Evolutionary conservation across 2,113 vertebrate species (phyloP), one percentile per base, ranked within the genome.

Genomic region (Pungitius pungitius): DNA sequence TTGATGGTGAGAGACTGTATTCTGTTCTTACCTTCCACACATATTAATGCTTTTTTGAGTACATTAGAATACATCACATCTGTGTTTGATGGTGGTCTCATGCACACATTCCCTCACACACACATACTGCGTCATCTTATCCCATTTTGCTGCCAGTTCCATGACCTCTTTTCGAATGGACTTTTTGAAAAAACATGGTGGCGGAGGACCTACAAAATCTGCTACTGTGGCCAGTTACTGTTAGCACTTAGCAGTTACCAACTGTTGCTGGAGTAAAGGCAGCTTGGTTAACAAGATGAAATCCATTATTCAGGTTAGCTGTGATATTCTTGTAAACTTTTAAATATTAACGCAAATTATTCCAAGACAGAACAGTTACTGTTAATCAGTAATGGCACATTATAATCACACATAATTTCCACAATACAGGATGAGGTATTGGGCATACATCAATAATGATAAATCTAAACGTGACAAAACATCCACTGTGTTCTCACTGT

Each of bases 1-100:
- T 93, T 93, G 90, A 54, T 91, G 93, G 93, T 59, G 74, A 81
- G 81, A 78, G 88, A 87, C 90, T 84, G 85, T 88, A 74, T 84
- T 67, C 55, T 75, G 66, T 76, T 80, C 84, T 82, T 72, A 80
- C 70, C 77, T 85, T 77, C 68, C 60, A 35, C 69, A 69, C 71
- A 76, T 83, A 85, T 79, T 85, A 78, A 84, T 88, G 84, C 83
- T 83, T 82, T 67, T 87, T 66, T 75, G 74, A 83, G 74, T 84
- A 84, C 78, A 72, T 78, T 83, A 68, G 37, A 65, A 47, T 82
- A 62, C 47, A 78, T 84, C 78, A 80, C 83, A 75, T 80, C 73
- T 73, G 73, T 77, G 69, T 79, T 69, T 80, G 75, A 75, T 67
- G 62, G 71, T 56, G 43, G 57, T 58, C 51, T 55, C 58, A 39